These are phyloP conservation scores for Chiropotes sagulatus DNA, from an alignment of 2,797 vertebrate genomes.

Conservation along the genomic window DNA sequence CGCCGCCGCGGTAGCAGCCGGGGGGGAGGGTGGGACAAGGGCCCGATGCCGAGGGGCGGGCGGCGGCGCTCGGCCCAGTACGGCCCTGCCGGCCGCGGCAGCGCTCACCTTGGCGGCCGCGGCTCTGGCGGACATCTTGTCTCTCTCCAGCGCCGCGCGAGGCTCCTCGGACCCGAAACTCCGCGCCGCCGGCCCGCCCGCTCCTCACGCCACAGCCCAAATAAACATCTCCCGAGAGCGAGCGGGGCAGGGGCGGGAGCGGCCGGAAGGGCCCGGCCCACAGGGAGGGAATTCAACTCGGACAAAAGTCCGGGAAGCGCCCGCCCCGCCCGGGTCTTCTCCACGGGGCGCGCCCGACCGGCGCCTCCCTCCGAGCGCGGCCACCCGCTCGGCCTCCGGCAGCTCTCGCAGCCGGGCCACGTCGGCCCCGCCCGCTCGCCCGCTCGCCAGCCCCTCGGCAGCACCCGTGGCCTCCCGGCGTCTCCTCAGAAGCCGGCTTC, in stretches of 20 bases:
- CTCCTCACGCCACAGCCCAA: slow-evolving; percentile 76
- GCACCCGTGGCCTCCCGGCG: not conserved
- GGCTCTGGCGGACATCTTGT: slow-evolving; percentile 94
- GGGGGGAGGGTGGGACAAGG: not conserved
- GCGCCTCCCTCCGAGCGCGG: slow-evolving; percentile 24
- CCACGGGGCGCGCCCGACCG: slow-evolving; percentile 52
- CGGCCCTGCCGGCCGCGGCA: not conserved
- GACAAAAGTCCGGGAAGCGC: slow-evolving; percentile 75
- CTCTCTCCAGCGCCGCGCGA: slow-evolving; percentile 76
- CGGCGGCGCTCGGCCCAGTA: not conserved
- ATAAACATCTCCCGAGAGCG: slow-evolving; percentile 76
- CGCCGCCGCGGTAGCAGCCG: accelerated
- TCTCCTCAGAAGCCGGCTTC: not conserved
- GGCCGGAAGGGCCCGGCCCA: slow-evolving; percentile 70
- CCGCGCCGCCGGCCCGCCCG: slow-evolving; percentile 61
- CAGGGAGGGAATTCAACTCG: slow-evolving; percentile 73
- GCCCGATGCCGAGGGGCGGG: not conserved
- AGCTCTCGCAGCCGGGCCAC: not conserved
- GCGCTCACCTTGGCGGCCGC: slow-evolving; percentile 91
- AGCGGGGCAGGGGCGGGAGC: slow-evolving; percentile 47
- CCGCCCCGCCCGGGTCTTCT: slow-evolving; percentile 42
- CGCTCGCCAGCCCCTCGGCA: not conserved
- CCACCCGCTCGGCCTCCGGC: not conserved
- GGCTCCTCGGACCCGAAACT: slow-evolving; percentile 64
- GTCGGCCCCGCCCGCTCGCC: not conserved